Evolutionary conservation across 2,797 vertebrate species (phyloP), one percentile per base, ranked within the genome.

Genomic region (Gallinago nigripennis): DNA sequence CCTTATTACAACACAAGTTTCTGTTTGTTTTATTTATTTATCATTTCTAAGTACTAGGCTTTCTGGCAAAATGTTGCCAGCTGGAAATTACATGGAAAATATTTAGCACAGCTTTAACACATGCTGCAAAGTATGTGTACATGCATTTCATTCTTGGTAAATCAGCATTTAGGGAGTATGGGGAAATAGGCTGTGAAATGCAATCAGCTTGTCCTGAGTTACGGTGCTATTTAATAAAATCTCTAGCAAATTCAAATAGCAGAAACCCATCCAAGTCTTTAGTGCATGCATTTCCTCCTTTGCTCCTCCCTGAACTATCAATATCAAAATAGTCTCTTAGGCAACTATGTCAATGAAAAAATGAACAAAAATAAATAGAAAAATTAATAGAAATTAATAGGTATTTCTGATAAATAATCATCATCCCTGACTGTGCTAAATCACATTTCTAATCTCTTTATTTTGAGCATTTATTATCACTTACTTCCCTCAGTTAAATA

Each of bases 21-120:
- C 73, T 96, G 85, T 92, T 96, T 96, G 77, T 92, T 96, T 96
- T 92, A 93, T 95, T 96, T 97, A 96, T 94, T 97, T 95, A 95
- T 94, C 35, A 94, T 95, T 95, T 92, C 73, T 92, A 96, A 94
- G 90, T 91, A 92, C 89, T 84, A 91, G 54, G 87, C 66, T 86
- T 95, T 94, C 92, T 94, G 50, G 58, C 37, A 94, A 96, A 95
- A 96, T 83, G 89, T 93, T 97, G 87, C 93, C 91, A 97, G 91
- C 73, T 95, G 93, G 91, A 95, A 87, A 85, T 87, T 96, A 95
- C 82, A 90, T 68, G 46, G 88, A 93, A 95, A 95, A 86, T 94
- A 64, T 95, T 96, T 97, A 94, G 82, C 84, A 85, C 86, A 92
- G 90, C 88, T 92, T 93, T 86, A 96, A 92, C 85, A 94, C 90